Evolutionary conservation across 2,797 vertebrate species (phyloP), one percentile per base, ranked within the genome.

Genomic region (Odontamblyopus lacepedii): DNA sequence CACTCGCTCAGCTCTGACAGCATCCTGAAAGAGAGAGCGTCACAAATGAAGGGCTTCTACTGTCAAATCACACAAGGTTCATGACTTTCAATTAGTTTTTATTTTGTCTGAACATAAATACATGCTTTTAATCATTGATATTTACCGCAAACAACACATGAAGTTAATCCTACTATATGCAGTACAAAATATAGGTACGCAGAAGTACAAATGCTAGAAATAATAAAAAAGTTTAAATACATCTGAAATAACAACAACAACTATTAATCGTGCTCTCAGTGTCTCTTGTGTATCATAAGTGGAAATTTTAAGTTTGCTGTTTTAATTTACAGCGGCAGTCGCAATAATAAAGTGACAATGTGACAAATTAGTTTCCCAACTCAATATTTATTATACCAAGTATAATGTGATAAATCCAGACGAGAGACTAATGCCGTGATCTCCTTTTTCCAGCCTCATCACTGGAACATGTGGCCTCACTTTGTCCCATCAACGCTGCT

Each of bases 1-100:
- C 93, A 94, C 51, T 95, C 93, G 41, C 95, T 96, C 77, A 98
- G 78, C 41, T 89, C 93, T 69, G 89, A 92, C 63, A 98, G 91
- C 97, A 99, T 98, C 84, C 96, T 97, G 86, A 61, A 77, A 11
- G 7, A 38, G 23, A 75, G 1, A 75, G 53, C 78, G 48, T 62
- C 15, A 11, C 2, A n/a, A 4, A 62, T 19, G 16, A 62, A 38
- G 35, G 7, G 35, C 1, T 38, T 7, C 8, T 2, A 38, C 2
- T 38, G 9, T 38, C 35, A 35, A 35, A 35, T 35, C 32, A 6
- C 32, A 35, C 32, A 35, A 35, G 32, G 1, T 6, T 35, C 32
- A 35, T 35, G 32, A 7, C 7, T 35, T 35, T 35, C 6, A 35
- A 1, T 35, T 35, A 35, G 5, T 6, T 35, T 35, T 35, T 35